Conservation (phyloP, 1,140 invertebrate species). For the Trigoniulus corallinus region DNA sequence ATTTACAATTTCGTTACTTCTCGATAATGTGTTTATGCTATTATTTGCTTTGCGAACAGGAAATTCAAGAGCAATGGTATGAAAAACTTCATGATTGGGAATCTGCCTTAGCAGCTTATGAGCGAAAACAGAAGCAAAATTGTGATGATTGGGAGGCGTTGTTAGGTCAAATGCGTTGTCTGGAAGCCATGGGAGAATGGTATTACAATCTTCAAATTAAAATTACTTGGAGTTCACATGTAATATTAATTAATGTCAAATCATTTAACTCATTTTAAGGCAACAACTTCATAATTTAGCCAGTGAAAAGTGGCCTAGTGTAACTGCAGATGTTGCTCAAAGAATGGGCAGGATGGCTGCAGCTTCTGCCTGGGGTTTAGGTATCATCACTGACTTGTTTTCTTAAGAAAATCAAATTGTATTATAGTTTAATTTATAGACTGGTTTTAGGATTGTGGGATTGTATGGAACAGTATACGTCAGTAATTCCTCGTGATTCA, state of each 20-base stretch:
- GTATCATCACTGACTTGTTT: slow-evolving; percentile 15
- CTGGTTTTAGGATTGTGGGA: slow-evolving; percentile 59
- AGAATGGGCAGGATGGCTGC: slow-evolving; percentile 82
- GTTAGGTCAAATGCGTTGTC: slow-evolving; percentile 86
- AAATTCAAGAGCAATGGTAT: slow-evolving; percentile 90
- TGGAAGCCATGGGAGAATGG: slow-evolving; percentile 97
- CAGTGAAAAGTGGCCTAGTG: slow-evolving; percentile 50
- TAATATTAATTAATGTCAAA: no score
- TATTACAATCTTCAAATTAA: slow-evolving; percentile 27
- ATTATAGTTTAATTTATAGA: background rate
- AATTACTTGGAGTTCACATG: no score
- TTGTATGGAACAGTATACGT: slow-evolving; percentile 56
- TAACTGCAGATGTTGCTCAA: slow-evolving; percentile 45
- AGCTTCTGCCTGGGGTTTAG: slow-evolving; percentile 85
- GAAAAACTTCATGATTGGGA: slow-evolving; percentile 99
- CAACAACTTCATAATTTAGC: slow-evolving; percentile 58
- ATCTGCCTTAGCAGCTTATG: slow-evolving; percentile 75
- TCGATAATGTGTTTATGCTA: background rate
- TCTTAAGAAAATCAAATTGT: background rate
- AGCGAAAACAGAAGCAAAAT: slow-evolving; percentile 28
- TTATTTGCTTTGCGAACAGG: slow-evolving; percentile 18
- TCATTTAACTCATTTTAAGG: slow-evolving; percentile 18
- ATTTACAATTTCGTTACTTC: slow-evolving; percentile 4
- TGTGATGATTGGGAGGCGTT: slow-evolving; percentile 59
- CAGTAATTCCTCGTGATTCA: slow-evolving; percentile 45